Percentiles rank a stretch among this genome's conserved stretches.
Evolutionary conservation across 1,140 invertebrate genomes (phyloP).

Genomic region (Diabrotica virgifera): DNA sequence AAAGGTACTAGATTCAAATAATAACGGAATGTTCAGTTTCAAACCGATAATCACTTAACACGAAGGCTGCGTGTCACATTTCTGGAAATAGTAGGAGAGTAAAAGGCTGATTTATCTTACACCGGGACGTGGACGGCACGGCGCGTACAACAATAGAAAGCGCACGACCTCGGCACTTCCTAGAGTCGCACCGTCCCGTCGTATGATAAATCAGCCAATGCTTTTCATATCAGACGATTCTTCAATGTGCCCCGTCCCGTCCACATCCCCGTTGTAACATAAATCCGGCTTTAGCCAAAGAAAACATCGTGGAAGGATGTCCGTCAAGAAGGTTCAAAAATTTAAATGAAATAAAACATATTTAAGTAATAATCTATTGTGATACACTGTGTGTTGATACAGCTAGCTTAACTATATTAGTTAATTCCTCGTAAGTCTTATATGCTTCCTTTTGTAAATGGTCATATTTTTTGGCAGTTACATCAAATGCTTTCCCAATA

Average conservation of each 20-base stretch:
- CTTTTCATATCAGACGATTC: too few species aligned
- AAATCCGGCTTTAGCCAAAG: too few species aligned
- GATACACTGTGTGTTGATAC: conserved; percentile 11
- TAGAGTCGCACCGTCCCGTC: too few species aligned
- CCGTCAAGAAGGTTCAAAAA: too few species aligned
- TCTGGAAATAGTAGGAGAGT: too few species aligned
- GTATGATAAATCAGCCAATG: too few species aligned
- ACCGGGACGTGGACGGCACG: too few species aligned
- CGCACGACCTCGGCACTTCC: too few species aligned
- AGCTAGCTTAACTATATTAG: conserved; percentile 28
- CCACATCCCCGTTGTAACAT: too few species aligned
- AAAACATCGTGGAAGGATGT: neutral
- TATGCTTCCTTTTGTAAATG: conserved; percentile 30
- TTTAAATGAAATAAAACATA: neutral
- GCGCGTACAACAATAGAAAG: too few species aligned
- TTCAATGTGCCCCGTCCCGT: too few species aligned
- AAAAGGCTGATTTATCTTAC: too few species aligned
- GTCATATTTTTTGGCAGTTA: conserved; percentile 27
- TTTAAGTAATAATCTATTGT: conserved; percentile 6
- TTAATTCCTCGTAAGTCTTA: conserved; percentile 32
- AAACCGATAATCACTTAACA: neutral
- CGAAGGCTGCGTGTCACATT: neutral
- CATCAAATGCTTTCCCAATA: conserved; percentile 27
- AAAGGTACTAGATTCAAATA: neutral
- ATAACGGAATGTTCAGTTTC: neutral